Base-by-base conservation (phyloP, 2,797 vertebrate species). In the Epinephelus malabaricus region DNA sequence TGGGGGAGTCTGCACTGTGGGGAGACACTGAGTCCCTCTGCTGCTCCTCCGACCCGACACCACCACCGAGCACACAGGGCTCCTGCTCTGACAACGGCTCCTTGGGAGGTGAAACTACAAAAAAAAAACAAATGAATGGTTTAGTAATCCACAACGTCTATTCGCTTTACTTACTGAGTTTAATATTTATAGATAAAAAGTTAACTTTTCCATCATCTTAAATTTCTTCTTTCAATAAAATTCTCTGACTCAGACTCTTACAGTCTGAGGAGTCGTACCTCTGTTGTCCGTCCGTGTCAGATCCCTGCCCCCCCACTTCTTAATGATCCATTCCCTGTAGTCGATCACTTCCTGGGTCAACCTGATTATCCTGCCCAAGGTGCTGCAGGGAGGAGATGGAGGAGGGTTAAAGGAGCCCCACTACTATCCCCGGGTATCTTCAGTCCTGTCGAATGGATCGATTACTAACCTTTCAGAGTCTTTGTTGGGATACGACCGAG, bases 311-410 rank as follows among this genome's bases (percentile, higher is more conserved):
- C 97, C 97, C 98, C 98, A 99, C 88, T 97, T 98, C 92, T 97
- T 97, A 83, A 97, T 97, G 94, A 99, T 99, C 97, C 98, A 99
- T 69, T 97, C 94, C 92, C 98, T 96, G 95, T 99, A 99, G 92
- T 98, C 95, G 50, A 99, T 98, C 81, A 99, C 98, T 92, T 99
- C 97, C 95, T 98, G 97, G 76, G 98, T 99, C 86, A 99, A 96
- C 94, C 97, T 96, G 94, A 99, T 97, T 81, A 99, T 98, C 92
- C 98, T 96, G 60, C 98, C 98, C 93, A 99, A 93, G 84, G 97
- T 99, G 93, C 98, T 99, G 92, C 59, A 69, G 89, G 30, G 50
- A 14, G 38, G 14, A 68, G 62, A 65, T 18, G 53, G 13, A n/a
- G 40, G 21, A 2, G 6, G 67, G 66, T 80, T 23, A 51, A 53